These are phyloP conservation scores for Monodelphis domestica DNA, from an alignment of 2,797 vertebrate genomes.

Conservation along the genomic window DNA sequence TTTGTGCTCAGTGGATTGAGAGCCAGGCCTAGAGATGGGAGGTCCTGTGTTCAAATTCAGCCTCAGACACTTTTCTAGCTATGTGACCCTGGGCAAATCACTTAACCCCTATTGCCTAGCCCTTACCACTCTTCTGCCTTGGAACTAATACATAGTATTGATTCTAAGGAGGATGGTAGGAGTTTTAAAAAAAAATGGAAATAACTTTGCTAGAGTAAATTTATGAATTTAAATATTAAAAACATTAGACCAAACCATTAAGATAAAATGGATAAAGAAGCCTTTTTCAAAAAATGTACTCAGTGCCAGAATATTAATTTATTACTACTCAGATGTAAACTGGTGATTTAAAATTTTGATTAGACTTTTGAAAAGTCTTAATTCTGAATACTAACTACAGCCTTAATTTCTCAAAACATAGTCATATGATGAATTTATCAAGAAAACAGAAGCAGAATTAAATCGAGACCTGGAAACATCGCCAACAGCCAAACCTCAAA, in stretches of 20 bases:
- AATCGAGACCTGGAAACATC: constrained; percentile 89
- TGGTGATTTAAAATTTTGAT: neutral
- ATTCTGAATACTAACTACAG: constrained; percentile 57
- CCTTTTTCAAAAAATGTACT: neutral
- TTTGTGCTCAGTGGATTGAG: too few relatives aligned
- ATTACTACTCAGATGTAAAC: constrained; percentile 7
- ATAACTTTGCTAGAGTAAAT: neutral
- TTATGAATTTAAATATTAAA: neutral
- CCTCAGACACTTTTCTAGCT: too few relatives aligned
- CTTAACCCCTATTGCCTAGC: too few relatives aligned
- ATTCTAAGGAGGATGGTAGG: too few relatives aligned
- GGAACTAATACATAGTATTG: too few relatives aligned
- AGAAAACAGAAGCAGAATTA: constrained; percentile 96
- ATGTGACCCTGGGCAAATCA: too few relatives aligned
- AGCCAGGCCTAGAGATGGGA: too few relatives aligned
- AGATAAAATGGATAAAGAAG: neutral
- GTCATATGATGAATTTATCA: constrained; percentile 96
- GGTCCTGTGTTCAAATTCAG: too few relatives aligned
- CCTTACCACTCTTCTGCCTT: too few relatives aligned
- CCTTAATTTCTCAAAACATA: constrained; percentile 78
- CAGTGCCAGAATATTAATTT: neutral
- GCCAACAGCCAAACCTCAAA: constrained; percentile 87
- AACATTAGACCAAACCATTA: neutral
- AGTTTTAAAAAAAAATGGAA: too few relatives aligned
- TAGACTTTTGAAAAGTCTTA: neutral